Evolutionary conservation across 2,888 invertebrate genomes (phyloP), one percentile per base, ranked within the genome.

Genomic region (Anagyrus pseudococci): DNA sequence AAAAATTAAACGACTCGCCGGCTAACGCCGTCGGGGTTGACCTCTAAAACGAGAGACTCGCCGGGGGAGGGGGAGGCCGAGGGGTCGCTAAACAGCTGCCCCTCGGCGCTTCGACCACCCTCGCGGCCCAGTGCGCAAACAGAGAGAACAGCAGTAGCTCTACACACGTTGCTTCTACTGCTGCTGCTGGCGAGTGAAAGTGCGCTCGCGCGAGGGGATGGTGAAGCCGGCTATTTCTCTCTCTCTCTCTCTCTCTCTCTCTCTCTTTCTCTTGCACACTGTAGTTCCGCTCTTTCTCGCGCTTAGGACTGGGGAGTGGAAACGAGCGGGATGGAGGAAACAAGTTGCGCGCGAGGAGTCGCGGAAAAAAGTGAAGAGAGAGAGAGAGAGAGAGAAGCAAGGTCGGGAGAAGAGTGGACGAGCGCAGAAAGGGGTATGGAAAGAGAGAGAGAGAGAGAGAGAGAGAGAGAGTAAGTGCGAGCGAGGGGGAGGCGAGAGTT

Each of bases 1-100:
- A 62, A 62, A 64, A 64, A 59, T 59, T 52, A 58, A 64, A 64
- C 49, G 43, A 44, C 50, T 40, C 47, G 20, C 47, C 52, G 44
- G 44, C n/a, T 6, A 20, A 22, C 15, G 46, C 44, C 20, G 58
- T 23, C 26, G 23, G 2, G 29, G 29, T 37, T 59, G 57, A 59
- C 58, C 53, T 58, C 54, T 54, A 58, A 58, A 62, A 25, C 54
- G 20, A 13, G 17, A 6, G 22, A 46, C 6, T 43, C 15, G n/a
- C 8, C 8, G 17, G 43, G 43, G n/a, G 43, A 17, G 15, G 8
- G 43, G n/a, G 43, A 10, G 4, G 17, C 25, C 23, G 23, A 25
- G 33, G 29, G n/a, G n/a, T 49, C 40, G 25, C 53, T 53, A 59
- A 58, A 58, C 58, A 66, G 52, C 54, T 56, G 26, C 43, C 41